phyloP scores from a whole-genome alignment of 2,888 invertebrate genomes.

The Euclidia mi region DNA sequence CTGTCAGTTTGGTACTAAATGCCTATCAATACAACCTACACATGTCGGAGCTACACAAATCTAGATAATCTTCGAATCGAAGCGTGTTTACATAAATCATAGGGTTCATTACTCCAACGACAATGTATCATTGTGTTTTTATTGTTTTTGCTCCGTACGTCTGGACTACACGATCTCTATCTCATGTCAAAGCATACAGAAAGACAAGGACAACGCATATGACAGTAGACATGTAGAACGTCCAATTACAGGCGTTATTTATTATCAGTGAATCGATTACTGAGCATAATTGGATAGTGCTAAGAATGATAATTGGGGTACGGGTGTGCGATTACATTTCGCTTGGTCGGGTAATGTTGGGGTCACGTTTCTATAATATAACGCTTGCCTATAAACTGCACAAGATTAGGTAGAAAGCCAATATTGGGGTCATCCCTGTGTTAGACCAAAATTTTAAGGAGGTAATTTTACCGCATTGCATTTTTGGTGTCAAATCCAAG shows the following conservation, averaged over 20 bases:
- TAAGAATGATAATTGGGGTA: too few relatives aligned
- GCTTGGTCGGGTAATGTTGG: too few relatives aligned
- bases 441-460: too few relatives aligned
- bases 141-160: constrained; percentile 15
- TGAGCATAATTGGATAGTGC: neutral
- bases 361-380: too few relatives aligned
- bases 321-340: too few relatives aligned
- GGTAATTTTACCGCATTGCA: too few relatives aligned
- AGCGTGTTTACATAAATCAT: constrained; percentile 19
- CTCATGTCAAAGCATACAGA: neutral
- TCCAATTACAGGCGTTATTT: constrained; percentile 14
- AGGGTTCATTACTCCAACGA: constrained; percentile 16
- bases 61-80: neutral
- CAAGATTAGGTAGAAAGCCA: too few relatives aligned
- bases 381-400: too few relatives aligned
- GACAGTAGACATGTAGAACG: constrained; percentile 1
- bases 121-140: constrained; percentile 23
- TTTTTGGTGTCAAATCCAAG: too few relatives aligned
- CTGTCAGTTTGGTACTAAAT: neutral
- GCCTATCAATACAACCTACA: neutral
- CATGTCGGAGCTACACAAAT: constrained; percentile 2
- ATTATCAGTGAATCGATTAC: constrained; percentile 19
- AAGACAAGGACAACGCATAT: neutral
- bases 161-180: constrained; percentile 4
- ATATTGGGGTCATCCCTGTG: too few relatives aligned